Evolutionary conservation across 2,888 invertebrate species (phyloP).

Genomic region (Hedya salicella): DNA sequence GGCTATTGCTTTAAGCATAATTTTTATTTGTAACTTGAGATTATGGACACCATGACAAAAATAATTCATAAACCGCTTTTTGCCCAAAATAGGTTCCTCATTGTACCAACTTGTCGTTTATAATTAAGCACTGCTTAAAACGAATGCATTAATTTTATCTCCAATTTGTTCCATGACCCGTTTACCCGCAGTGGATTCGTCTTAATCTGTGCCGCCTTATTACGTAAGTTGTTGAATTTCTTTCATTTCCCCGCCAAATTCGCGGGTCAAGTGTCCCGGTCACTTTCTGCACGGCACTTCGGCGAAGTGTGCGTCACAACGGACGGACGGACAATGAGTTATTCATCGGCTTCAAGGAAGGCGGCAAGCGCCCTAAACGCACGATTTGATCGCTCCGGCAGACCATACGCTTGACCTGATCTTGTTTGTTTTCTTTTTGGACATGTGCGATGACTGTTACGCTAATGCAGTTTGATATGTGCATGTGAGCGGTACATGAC

Average conservation of each 20-base stretch:
- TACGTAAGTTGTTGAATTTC: conserved; percentile 39
- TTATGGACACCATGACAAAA: no score
- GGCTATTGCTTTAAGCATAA: no score
- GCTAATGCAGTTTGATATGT: conserved; percentile 40
- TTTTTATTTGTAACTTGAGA: no score
- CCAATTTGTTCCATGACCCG: no score
- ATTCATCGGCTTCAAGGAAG: conserved; percentile 83
- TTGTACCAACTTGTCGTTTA: no score
- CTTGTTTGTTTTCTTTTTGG: conserved; percentile 67
- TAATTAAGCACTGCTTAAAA: no score
- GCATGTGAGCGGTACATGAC: conserved; percentile 40
- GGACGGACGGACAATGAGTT: conserved; percentile 83
- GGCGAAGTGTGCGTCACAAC: conserved; percentile 81
- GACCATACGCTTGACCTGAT: conserved; percentile 70
- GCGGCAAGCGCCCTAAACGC: conserved; percentile 79
- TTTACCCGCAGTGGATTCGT: background rate
- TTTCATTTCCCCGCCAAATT: conserved; percentile 54
- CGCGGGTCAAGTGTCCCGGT: conserved; percentile 77
- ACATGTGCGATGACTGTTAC: conserved; percentile 45
- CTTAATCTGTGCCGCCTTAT: conserved; percentile 15
- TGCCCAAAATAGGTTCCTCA: no score
- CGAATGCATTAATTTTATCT: no score
- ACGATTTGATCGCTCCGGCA: conserved; percentile 72
- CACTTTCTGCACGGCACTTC: conserved; percentile 75
- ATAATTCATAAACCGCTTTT: no score